These are phyloP conservation scores for Excalfactoria chinensis DNA, from an alignment of 2,113 vertebrate genomes.

Conservation along the genomic window DNA sequence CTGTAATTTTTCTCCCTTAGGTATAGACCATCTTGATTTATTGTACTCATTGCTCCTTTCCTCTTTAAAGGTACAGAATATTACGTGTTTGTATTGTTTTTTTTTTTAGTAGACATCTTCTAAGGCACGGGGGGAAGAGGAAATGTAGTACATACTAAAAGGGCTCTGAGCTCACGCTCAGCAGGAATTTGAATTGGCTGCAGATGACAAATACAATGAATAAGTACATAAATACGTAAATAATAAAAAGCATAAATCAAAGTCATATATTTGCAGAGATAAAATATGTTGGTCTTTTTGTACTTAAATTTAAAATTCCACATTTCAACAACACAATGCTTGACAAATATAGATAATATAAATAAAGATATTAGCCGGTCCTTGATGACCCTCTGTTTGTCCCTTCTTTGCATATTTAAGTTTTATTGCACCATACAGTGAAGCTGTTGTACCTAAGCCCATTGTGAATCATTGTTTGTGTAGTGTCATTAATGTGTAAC, in stretches of 20 bases:
- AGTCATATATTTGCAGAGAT: not conserved
- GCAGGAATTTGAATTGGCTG: not conserved
- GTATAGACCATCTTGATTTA: not conserved
- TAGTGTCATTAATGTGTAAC: not conserved
- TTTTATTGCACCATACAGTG: not conserved
- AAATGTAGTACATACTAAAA: not conserved
- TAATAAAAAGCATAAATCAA: not conserved
- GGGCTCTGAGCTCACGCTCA: not conserved
- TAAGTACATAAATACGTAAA: not conserved
- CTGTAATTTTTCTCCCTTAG: not conserved
- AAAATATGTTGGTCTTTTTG: not conserved
- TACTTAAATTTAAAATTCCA: not conserved
- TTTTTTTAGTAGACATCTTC: not conserved
- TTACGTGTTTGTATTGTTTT: not conserved
- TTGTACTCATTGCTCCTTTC: not conserved
- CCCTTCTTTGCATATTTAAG: conserved; percentile 19
- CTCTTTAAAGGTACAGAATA: not conserved
- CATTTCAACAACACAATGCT: not conserved
- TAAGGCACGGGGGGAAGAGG: not conserved
- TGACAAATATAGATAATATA: not conserved
- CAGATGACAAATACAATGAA: not conserved
- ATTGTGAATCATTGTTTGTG: not conserved
- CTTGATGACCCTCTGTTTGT: not conserved
- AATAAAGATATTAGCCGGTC: not conserved
- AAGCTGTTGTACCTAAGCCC: not conserved